Evolutionary conservation across 2,888 invertebrate species (phyloP).

Genomic region (Apodemia duryi): DNA sequence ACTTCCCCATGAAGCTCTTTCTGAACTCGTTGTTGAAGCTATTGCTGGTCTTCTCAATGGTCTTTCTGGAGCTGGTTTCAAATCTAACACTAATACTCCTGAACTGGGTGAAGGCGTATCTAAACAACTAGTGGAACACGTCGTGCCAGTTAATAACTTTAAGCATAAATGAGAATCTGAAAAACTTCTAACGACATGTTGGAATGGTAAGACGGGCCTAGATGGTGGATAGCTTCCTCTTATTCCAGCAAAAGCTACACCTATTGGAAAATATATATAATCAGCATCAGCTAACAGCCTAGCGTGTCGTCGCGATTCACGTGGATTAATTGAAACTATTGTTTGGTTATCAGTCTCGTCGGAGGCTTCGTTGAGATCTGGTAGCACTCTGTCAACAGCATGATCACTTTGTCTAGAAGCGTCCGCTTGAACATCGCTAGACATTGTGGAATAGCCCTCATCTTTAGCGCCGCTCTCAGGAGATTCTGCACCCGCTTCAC

Average conservation of each 20-base stretch:
- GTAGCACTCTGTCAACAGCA: conserved; percentile 78
- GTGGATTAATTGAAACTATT: conserved; percentile 70
- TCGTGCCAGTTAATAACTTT: conserved; percentile 82
- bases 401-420: conserved; percentile 81
- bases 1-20: conserved; percentile 80
- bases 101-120: conserved; percentile 81
- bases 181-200: conserved; percentile 86
- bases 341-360: conserved; percentile 84
- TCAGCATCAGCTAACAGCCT: conserved; percentile 82
- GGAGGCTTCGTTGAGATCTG: conserved; percentile 86
- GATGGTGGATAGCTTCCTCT: conserved; percentile 87
- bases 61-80: conserved; percentile 77
- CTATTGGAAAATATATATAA: conserved; percentile 83
- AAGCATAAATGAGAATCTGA: conserved; percentile 87
- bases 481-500: conserved; percentile 85
- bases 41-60: conserved; percentile 80
- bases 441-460: conserved; percentile 92
- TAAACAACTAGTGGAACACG: conserved; percentile 73
- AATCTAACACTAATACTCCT: conserved; percentile 80
- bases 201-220: conserved; percentile 83
- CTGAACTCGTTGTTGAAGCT: conserved; percentile 68
- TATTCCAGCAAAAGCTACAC: conserved; percentile 81
- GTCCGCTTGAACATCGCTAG: conserved; percentile 88
- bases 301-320: conserved; percentile 74
- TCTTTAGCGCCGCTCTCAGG: conserved; percentile 88